Percentiles rank a stretch among this genome's conserved stretches.
phyloP scores from a whole-genome alignment of 2,888 invertebrate species.

The Morpho helenor region DNA sequence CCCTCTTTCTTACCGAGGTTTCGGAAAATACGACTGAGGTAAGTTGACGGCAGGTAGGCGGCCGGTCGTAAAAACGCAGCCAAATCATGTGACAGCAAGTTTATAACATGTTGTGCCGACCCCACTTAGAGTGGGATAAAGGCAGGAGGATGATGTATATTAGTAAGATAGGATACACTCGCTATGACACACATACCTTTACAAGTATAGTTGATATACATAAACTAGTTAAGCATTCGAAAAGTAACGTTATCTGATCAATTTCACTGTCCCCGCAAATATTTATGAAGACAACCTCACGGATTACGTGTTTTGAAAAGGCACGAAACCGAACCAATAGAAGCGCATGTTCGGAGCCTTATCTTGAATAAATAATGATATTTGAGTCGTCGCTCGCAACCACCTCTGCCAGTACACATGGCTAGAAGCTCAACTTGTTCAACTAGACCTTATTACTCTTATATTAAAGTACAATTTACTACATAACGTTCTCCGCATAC shows the following conservation, averaged over 20 bases:
- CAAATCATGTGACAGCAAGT: too few species aligned
- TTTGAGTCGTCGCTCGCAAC: constrained; percentile 26
- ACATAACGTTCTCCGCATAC: not conserved
- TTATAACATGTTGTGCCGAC: too few species aligned
- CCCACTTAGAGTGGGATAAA: too few species aligned
- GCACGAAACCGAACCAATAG: constrained; percentile 27
- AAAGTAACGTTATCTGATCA: constrained; percentile 16
- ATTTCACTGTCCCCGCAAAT: constrained; percentile 22
- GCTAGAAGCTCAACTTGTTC: not conserved
- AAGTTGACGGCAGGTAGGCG: too few species aligned
- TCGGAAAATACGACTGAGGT: too few species aligned
- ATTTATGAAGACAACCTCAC: constrained; percentile 23
- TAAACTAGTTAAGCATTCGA: not conserved
- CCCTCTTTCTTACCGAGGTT: too few species aligned
- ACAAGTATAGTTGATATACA: too few species aligned
- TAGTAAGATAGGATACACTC: too few species aligned
- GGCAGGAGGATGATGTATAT: too few species aligned
- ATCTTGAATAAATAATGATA: constrained; percentile 31
- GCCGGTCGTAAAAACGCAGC: too few species aligned
- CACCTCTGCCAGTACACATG: constrained; percentile 11
- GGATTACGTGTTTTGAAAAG: constrained; percentile 24
- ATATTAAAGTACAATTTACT: constrained; percentile 7
- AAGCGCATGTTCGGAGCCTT: constrained; percentile 28
- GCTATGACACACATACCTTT: too few species aligned
- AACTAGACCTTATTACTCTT: not conserved